Conservation (phyloP, 2,113 vertebrate genomes). For the Elgaria multicarinata region DNA sequence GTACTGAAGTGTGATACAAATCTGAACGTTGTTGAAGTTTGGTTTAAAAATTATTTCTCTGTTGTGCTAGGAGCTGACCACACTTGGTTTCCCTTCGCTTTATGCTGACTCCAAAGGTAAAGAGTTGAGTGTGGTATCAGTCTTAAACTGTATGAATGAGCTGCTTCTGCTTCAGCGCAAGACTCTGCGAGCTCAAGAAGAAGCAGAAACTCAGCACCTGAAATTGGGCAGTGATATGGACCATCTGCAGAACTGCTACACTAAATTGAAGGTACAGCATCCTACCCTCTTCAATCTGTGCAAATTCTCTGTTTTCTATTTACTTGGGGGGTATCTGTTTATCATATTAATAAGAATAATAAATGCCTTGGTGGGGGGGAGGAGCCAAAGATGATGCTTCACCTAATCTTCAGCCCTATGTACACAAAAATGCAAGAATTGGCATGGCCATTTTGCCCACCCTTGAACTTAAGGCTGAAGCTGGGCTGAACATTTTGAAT, state of each 20-base stretch:
- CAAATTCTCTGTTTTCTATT: background rate
- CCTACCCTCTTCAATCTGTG: background rate
- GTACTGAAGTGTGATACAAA: background rate
- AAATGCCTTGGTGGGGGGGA: background rate
- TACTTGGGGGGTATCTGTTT: background rate
- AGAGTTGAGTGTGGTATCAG: conserved; percentile 80
- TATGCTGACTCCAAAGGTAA: conserved; percentile 81
- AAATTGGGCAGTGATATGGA: conserved; percentile 90
- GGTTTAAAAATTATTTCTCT: background rate
- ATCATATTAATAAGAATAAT: background rate
- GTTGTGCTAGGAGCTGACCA: conserved; percentile 84
- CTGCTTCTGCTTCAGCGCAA: conserved; percentile 87
- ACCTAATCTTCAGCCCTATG: background rate
- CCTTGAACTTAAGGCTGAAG: background rate
- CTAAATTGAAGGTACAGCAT: conserved; percentile 86
- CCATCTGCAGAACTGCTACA: conserved; percentile 88
- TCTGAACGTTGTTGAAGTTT: background rate
- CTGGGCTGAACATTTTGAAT: background rate
- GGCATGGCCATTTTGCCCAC: background rate
- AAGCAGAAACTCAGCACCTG: conserved; percentile 88
- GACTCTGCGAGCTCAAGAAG: conserved; percentile 84
- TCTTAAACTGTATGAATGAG: conserved; percentile 91
- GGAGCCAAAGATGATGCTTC: background rate
- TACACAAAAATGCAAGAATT: background rate
- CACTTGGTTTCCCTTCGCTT: conserved; percentile 86